Evolutionary conservation across 2,888 invertebrate genomes (phyloP).

Genomic region (Clitarchus hookeri): DNA sequence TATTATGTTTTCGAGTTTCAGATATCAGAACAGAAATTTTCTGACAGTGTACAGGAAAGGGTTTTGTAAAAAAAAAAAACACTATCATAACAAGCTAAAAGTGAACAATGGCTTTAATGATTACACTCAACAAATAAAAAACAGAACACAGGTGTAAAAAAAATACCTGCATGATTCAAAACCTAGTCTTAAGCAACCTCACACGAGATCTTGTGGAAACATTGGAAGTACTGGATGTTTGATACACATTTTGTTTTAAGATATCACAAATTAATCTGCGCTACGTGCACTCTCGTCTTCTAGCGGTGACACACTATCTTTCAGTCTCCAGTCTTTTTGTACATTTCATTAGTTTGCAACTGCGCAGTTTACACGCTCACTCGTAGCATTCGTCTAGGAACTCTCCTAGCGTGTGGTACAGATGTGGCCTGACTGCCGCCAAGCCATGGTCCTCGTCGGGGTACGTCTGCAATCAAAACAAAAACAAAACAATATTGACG

Average conservation of each 20-base stretch:
- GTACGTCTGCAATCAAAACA: constrained; percentile 73
- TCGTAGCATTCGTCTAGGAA: constrained; percentile 70
- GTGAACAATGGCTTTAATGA: background rate
- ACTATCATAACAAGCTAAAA: no score
- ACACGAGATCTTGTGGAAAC: background rate
- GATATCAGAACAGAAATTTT: no score
- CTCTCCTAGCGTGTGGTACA: constrained; percentile 86
- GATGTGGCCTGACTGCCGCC: constrained; percentile 78
- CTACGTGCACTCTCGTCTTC: background rate
- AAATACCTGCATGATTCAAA: background rate
- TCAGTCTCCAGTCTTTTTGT: background rate
- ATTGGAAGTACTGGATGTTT: constrained; percentile 9
- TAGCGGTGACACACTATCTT: background rate
- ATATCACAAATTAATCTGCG: background rate
- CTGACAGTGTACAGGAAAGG: no score
- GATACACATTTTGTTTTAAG: background rate
- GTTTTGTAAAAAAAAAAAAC: no score
- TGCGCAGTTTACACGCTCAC: background rate
- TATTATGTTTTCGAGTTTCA: no score
- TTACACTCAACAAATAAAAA: background rate
- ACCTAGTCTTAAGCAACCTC: background rate
- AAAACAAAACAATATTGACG: no score
- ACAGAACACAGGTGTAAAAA: background rate
- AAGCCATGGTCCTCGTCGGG: constrained; percentile 94
- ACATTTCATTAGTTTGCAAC: background rate